Evolutionary conservation across 1,140 invertebrate species (phyloP).

Genomic region (Zaprionus capensis): DNA sequence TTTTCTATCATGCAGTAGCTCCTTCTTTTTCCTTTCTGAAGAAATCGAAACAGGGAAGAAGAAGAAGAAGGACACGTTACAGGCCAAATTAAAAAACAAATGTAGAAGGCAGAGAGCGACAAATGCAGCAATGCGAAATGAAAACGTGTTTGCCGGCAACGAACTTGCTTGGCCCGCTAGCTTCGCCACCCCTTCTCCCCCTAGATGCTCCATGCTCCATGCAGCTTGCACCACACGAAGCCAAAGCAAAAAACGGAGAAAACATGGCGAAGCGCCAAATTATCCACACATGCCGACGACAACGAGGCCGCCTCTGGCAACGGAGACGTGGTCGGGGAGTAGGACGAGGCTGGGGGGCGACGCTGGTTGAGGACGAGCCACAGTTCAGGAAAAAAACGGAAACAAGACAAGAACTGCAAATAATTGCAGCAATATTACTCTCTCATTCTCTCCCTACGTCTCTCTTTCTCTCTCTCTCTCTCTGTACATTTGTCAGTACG

Average conservation of each 20-base stretch:
- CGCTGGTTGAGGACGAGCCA: conserved; percentile 39
- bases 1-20: neutral
- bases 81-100: conserved; percentile 43
- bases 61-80: conserved; percentile 18
- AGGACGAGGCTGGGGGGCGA: conserved; percentile 1
- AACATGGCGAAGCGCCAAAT: conserved; percentile 82
- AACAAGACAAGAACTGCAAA: conserved; percentile 77
- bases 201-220: conserved; percentile 40
- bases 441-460: neutral
- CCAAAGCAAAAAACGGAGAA: conserved; percentile 56
- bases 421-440: conserved; percentile 62
- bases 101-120: conserved; percentile 34
- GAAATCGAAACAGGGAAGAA: neutral
- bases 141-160: conserved; percentile 73
- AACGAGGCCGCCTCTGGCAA: conserved; percentile 10
- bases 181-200: conserved; percentile 4
- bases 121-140: conserved; percentile 49
- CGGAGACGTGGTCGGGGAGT: neutral
- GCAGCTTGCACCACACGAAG: conserved; percentile 66
- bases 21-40: conserved; percentile 4
- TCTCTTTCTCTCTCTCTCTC: neutral
- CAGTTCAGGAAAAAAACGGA: conserved; percentile 56
- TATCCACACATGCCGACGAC: conserved; percentile 69
- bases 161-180: conserved; percentile 20
- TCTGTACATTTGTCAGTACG: conserved; percentile 6